A percentile compares a stretch with the other conserved stretches of the same genome.
Conservation (phyloP, 2,113 vertebrate species). For the Circaetus cinerascens region DNA sequence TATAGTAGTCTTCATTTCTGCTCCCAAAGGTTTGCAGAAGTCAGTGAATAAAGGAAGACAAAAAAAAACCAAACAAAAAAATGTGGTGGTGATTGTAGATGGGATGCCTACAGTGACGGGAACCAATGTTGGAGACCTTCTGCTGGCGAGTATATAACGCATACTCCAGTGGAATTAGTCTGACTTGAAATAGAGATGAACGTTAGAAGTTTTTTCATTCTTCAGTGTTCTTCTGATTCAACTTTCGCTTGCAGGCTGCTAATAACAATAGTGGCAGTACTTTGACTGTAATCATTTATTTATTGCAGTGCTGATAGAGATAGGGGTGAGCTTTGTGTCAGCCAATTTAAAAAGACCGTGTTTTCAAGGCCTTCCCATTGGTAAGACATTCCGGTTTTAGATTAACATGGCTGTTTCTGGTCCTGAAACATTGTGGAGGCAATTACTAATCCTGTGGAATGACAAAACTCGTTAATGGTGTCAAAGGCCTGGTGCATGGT, state of each 20-base stretch:
- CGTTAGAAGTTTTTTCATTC: slow-evolving; percentile 6
- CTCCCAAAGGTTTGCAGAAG: slow-evolving; percentile 42
- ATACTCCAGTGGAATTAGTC: neutral
- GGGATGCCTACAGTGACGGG: neutral
- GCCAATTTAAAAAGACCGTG: neutral
- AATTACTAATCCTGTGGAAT: neutral
- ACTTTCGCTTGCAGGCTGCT: neutral
- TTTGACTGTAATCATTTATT: slow-evolving; percentile 55
- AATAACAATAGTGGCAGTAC: slow-evolving; percentile 11
- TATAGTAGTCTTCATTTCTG: slow-evolving; percentile 30
- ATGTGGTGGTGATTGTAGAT: neutral
- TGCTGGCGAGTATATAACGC: neutral
- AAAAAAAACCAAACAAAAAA: neutral
- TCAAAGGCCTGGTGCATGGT: neutral
- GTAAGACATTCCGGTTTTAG: neutral
- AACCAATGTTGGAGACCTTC: neutral
- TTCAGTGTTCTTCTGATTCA: neutral
- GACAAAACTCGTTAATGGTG: neutral
- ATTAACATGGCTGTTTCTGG: slow-evolving; percentile 12
- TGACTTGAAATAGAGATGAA: neutral
- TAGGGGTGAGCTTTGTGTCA: slow-evolving; percentile 31
- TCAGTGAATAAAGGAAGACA: slow-evolving; percentile 17
- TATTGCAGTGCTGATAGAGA: slow-evolving; percentile 49
- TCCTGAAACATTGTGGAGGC: neutral
- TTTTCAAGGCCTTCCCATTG: neutral